A percentile compares a stretch with the other conserved stretches of the same genome.
Evolutionary conservation across 1,140 invertebrate genomes (phyloP).

Genomic region (Bombus terrestris): DNA sequence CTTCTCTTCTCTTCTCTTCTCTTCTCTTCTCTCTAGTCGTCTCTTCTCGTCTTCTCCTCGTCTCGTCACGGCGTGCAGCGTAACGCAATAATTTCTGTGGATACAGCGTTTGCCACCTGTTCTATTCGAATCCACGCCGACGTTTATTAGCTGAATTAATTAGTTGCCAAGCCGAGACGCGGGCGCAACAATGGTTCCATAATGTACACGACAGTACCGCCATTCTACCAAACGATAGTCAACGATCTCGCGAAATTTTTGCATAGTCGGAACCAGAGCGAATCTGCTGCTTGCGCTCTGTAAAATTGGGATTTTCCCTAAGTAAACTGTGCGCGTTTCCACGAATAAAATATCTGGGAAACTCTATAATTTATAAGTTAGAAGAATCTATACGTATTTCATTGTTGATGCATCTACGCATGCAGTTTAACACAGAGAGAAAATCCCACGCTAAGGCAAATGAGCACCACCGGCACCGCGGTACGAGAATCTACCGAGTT

Average conservation of each 20-base stretch:
- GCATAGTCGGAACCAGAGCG: background rate
- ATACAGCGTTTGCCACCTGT: constrained; percentile 37
- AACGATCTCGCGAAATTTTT: background rate
- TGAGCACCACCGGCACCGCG: background rate
- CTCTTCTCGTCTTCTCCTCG: background rate
- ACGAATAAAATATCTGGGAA: too few species aligned
- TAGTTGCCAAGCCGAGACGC: background rate
- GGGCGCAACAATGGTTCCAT: background rate
- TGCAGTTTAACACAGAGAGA: background rate
- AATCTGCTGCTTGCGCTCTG: too few species aligned
- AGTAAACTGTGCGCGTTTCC: too few species aligned
- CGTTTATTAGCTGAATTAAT: constrained; percentile 39
- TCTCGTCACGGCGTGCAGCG: background rate
- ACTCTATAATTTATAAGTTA: too few species aligned
- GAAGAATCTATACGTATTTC: too few species aligned
- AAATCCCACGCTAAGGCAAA: too few species aligned
- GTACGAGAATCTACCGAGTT: background rate
- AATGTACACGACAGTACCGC: background rate
- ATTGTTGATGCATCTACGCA: too few species aligned
- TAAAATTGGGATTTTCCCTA: too few species aligned
- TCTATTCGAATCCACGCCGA: constrained; percentile 16
- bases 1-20: background rate
- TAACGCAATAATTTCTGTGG: constrained; percentile 33
- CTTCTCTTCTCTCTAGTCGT: background rate
- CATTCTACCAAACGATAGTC: background rate